Percentiles rank a stretch among this genome's conserved stretches.
Conservation (phyloP, 2,888 invertebrate genomes). For the Pandemis corylana region DNA sequence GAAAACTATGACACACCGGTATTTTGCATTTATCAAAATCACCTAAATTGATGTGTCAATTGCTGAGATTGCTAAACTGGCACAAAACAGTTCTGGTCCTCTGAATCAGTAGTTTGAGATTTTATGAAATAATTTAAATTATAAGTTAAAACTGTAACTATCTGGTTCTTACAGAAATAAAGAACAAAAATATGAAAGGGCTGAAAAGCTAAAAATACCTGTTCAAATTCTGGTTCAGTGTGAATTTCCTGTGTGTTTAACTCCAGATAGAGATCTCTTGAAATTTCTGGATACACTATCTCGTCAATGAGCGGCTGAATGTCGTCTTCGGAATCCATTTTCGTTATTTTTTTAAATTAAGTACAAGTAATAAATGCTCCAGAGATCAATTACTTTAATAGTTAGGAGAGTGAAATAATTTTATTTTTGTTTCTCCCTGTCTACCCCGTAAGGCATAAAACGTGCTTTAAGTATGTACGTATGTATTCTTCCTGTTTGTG, state of each 20-base stretch:
- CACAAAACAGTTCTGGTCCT: no score
- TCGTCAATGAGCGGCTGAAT: slow-evolving; percentile 70
- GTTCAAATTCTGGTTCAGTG: slow-evolving; percentile 71
- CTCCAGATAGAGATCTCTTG: slow-evolving; percentile 48
- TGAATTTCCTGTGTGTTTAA: slow-evolving; percentile 61
- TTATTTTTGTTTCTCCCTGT: slow-evolving; percentile 3
- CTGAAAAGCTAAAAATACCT: slow-evolving; percentile 60
- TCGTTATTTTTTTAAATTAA: slow-evolving; percentile 25
- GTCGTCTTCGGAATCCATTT: slow-evolving; percentile 72
- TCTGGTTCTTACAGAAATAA: no score
- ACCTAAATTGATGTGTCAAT: no score
- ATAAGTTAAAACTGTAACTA: no score
- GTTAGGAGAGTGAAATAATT: neutral
- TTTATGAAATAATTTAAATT: no score
- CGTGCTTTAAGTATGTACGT: no score
- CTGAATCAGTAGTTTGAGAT: no score
- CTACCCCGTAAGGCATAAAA: no score
- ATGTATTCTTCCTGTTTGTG: neutral
- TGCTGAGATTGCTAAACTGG: no score
- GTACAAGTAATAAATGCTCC: slow-evolving; percentile 28
- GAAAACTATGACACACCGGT: no score
- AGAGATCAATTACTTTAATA: slow-evolving; percentile 23
- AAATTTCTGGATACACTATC: slow-evolving; percentile 43
- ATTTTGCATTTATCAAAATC: no score
- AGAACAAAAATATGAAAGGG: no score